Evolutionary conservation across 2,113 vertebrate genomes (phyloP).

Genomic region (Xyliphius kryptos): DNA sequence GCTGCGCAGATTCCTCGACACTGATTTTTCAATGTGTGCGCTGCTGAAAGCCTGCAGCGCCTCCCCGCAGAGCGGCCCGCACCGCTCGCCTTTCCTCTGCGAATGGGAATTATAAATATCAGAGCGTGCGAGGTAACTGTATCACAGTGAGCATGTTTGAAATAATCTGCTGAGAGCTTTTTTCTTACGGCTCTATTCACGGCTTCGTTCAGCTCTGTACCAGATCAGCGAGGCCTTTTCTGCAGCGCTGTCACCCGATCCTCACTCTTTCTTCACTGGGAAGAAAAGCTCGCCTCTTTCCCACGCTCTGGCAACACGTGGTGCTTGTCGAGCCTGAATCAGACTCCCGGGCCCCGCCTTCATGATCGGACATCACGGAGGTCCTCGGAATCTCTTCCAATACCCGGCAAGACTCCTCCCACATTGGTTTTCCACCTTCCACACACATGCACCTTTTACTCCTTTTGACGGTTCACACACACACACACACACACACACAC

Average conservation of each 20-base stretch:
- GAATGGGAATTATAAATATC: conserved; percentile 26
- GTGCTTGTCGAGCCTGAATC: conserved; percentile 80
- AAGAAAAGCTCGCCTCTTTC: conserved; percentile 98
- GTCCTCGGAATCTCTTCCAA: conserved; percentile 27
- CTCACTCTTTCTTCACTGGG: conserved; percentile 84
- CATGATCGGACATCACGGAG: conserved; percentile 58
- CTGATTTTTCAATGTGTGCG: conserved; percentile 6
- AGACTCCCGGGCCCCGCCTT: conserved; percentile 76
- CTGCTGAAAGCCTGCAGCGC: background rate
- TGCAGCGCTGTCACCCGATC: conserved; percentile 72
- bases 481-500: too few species aligned
- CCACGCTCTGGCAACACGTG: conserved; percentile 96
- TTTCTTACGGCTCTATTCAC: conserved; percentile 44
- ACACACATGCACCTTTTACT: conserved; percentile 20
- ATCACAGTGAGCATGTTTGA: conserved; percentile 20
- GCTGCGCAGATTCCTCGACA: conserved; percentile 16
- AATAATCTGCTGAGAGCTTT: conserved; percentile 11
- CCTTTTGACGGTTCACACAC: background rate
- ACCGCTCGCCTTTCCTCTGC: conserved; percentile 7
- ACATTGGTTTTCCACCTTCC: background rate
- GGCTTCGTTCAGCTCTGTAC: conserved; percentile 39
- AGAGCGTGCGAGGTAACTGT: conserved; percentile 35
- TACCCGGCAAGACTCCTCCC: conserved; percentile 38
- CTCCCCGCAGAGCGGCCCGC: conserved; percentile 8
- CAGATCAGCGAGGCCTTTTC: conserved; percentile 39